phyloP scores from a whole-genome alignment of 1,140 invertebrate species.

The Drosophila watanabei region DNA sequence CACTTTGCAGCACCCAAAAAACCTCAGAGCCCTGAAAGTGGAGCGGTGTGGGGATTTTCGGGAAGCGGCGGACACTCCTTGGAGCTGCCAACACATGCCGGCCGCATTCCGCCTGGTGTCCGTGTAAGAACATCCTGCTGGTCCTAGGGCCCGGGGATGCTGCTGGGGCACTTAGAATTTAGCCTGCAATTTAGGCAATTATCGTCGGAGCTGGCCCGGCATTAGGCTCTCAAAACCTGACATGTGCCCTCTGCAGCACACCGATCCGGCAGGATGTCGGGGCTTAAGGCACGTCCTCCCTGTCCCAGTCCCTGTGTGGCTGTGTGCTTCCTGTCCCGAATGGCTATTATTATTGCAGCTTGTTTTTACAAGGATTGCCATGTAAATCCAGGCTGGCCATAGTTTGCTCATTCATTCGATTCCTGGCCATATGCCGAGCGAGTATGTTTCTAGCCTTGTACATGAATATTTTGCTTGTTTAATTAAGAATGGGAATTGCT shows the following conservation, averaged over 20 bases:
- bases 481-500: conserved; percentile 41
- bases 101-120: conserved; percentile 28
- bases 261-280: conserved; percentile 31
- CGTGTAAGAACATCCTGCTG: conserved; percentile 45
- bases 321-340: conserved; percentile 28
- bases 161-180: conserved; percentile 58
- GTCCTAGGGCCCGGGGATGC: neutral
- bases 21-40: conserved; percentile 22
- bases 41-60: neutral
- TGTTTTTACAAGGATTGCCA: conserved; percentile 51
- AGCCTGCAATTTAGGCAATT: conserved; percentile 73
- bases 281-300: conserved; percentile 32
- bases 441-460: conserved; percentile 21
- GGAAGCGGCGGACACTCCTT: conserved; percentile 16
- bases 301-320: neutral
- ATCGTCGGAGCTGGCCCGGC: conserved; percentile 60
- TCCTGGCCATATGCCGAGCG: conserved; percentile 17
- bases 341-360: conserved; percentile 56
- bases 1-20: conserved; percentile 52
- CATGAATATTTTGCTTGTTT: conserved; percentile 43
- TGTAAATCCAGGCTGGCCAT: conserved; percentile 26
- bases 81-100: conserved; percentile 43
- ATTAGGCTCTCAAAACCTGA: conserved; percentile 58
- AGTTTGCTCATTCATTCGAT: conserved; percentile 16
- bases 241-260: conserved; percentile 47